phyloP scores from a whole-genome alignment of 2,888 invertebrate species.

The Heliconius sara region DNA sequence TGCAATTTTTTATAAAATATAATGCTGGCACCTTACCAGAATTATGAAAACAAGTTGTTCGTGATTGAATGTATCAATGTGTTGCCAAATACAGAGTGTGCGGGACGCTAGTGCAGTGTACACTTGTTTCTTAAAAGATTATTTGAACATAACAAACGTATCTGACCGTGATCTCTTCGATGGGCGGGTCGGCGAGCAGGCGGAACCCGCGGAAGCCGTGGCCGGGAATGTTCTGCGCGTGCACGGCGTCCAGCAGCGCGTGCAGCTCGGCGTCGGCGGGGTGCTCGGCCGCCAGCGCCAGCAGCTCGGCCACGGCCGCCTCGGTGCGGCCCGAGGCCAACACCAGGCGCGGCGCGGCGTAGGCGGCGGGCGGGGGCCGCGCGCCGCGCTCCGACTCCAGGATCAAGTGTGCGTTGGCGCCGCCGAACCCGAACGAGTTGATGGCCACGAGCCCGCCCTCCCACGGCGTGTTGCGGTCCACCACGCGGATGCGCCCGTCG shows the following conservation, averaged over 20 bases:
- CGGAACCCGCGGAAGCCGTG: conserved; percentile 93
- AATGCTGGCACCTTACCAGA: too few species aligned
- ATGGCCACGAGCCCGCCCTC: conserved; percentile 95
- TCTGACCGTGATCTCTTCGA: conserved; percentile 51
- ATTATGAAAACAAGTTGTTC: too few species aligned
- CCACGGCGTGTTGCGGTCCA: conserved; percentile 92
- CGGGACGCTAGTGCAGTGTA: too few species aligned
- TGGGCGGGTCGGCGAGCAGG: conserved; percentile 84
- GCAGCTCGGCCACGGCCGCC: conserved; percentile 87
- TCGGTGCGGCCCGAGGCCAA: conserved; percentile 94
- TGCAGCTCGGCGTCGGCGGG: conserved; percentile 89
- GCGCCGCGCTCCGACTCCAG: conserved; percentile 89
- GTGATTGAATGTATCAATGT: too few species aligned
- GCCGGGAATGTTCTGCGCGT: conserved; percentile 87
- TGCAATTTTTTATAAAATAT: too few species aligned
- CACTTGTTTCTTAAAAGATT: too few species aligned
- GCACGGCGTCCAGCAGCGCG: conserved; percentile 90
- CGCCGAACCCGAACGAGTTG: conserved; percentile 99
- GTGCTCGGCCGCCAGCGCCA: conserved; percentile 85
- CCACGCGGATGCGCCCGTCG: conserved; percentile 95
- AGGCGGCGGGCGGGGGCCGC: conserved; percentile 76
- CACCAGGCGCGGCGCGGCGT: conserved; percentile 86
- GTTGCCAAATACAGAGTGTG: too few species aligned
- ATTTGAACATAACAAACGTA: too few species aligned
- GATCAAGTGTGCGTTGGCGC: conserved; percentile 96